A percentile compares a stretch with the other conserved stretches of the same genome.
Conservation (phyloP, 2,888 invertebrate species). For the Oeneis ivallda region DNA sequence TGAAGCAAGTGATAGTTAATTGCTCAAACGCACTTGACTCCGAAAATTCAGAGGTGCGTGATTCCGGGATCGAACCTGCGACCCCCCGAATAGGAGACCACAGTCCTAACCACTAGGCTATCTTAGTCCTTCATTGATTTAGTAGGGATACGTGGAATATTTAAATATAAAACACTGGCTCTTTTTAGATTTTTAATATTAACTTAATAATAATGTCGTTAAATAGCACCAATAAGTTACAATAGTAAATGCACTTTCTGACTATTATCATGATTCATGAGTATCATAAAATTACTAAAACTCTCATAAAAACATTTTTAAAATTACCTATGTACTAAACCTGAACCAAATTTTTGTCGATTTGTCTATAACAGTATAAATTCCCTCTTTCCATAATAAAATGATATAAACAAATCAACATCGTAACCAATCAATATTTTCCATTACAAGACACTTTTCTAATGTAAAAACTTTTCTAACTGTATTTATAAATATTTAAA, state of each 20-base stretch:
- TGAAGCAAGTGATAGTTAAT: no score
- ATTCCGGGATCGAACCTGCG: no score
- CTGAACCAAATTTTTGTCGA: constrained; percentile 14
- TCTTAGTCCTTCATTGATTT: no score
- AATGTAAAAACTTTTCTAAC: neutral
- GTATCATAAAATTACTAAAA: constrained; percentile 55
- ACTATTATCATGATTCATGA: constrained; percentile 63
- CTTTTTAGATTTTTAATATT: neutral
- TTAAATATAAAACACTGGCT: constrained; percentile 1
- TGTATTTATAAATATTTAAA: neutral
- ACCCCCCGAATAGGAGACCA: no score
- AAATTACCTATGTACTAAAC: neutral
- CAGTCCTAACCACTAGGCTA: no score
- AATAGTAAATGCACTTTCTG: constrained; percentile 75
- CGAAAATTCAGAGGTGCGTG: no score
- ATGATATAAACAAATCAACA: constrained; percentile 22
- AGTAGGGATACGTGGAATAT: neutral
- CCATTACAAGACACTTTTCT: neutral
- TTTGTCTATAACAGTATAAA: constrained; percentile 21
- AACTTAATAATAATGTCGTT: constrained; percentile 3
- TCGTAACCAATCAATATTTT: constrained; percentile 3
- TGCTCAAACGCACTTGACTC: no score
- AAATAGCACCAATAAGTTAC: constrained; percentile 47
- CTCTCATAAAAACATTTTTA: constrained; percentile 29
- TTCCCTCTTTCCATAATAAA: neutral